Conservation (phyloP, 2,888 invertebrate genomes). For the Hypomecis punctinalis region DNA sequence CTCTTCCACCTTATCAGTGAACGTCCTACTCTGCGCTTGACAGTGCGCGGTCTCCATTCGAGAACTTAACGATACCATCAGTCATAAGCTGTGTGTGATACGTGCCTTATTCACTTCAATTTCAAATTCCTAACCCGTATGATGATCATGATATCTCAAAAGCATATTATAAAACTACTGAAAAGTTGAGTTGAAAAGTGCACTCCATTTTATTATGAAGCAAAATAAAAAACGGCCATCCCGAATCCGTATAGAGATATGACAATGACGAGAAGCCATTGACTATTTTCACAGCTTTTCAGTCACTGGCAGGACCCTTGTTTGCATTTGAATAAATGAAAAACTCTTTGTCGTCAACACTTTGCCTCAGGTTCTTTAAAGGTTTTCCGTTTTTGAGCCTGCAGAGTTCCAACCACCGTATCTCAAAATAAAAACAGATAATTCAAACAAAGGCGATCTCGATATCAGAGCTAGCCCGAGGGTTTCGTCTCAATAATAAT, state of each 20-base stretch:
- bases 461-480: constrained; percentile 27
- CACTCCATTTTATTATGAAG: background rate
- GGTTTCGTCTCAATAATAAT: constrained; percentile 41
- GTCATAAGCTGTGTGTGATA: too few relatives aligned
- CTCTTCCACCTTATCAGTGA: too few relatives aligned
- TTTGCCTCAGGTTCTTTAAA: constrained; percentile 36
- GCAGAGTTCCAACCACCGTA: constrained; percentile 22
- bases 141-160: background rate
- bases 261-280: constrained; percentile 18
- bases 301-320: constrained; percentile 41
- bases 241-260: constrained; percentile 7
- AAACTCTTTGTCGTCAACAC: constrained; percentile 46
- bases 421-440: constrained; percentile 47
- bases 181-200: background rate
- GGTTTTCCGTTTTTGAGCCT: constrained; percentile 36
- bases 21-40: too few relatives aligned
- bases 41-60: too few relatives aligned
- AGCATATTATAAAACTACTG: background rate
- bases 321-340: constrained; percentile 57
- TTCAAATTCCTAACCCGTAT: too few relatives aligned
- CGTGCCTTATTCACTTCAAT: too few relatives aligned
- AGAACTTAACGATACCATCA: too few relatives aligned
- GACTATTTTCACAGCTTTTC: constrained; percentile 36
- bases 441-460: constrained; percentile 45
- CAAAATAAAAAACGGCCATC: constrained; percentile 2